These are phyloP conservation scores for Drosophila austrosaltans DNA, from an alignment of 2,888 invertebrate genomes.

Conservation along the genomic window DNA sequence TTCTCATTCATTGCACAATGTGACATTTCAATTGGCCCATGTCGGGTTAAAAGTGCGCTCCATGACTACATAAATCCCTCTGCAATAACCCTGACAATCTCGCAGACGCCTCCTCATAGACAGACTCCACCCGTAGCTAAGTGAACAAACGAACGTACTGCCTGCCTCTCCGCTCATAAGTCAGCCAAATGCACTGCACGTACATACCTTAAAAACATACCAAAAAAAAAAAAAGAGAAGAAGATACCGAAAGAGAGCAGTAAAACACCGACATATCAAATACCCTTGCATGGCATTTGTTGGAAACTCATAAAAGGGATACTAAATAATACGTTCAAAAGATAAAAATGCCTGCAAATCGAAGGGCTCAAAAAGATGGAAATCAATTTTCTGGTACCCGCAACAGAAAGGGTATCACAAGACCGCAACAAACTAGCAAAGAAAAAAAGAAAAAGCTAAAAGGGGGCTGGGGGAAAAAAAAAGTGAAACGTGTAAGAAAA, in stretches of 20 bases:
- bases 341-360: too few species aligned
- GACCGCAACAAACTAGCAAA: slow-evolving; percentile 65
- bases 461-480: slow-evolving; percentile 50
- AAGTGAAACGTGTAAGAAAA: slow-evolving; percentile 62
- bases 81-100: slow-evolving; percentile 31
- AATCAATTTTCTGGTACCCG: too few species aligned
- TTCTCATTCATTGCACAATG: slow-evolving; percentile 74
- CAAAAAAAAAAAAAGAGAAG: slow-evolving; percentile 4
- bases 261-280: slow-evolving; percentile 1
- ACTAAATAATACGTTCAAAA: too few species aligned
- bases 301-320: too few species aligned
- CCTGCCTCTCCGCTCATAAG: slow-evolving; percentile 18
- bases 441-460: slow-evolving; percentile 18
- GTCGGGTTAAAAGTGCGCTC: slow-evolving; percentile 58
- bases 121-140: slow-evolving; percentile 15
- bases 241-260: not conserved
- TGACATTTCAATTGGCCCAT: slow-evolving; percentile 75
- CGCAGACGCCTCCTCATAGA: slow-evolving; percentile 8
- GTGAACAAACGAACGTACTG: not conserved
- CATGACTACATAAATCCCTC: slow-evolving; percentile 69
- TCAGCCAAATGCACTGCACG: slow-evolving; percentile 54
- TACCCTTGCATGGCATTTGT: not conserved
- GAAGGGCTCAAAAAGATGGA: not conserved
- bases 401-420: slow-evolving; percentile 35
- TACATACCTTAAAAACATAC: slow-evolving; percentile 29